These are phyloP conservation scores for Epinotia brunnichana DNA, from an alignment of 2,888 invertebrate genomes.

Conservation along the genomic window DNA sequence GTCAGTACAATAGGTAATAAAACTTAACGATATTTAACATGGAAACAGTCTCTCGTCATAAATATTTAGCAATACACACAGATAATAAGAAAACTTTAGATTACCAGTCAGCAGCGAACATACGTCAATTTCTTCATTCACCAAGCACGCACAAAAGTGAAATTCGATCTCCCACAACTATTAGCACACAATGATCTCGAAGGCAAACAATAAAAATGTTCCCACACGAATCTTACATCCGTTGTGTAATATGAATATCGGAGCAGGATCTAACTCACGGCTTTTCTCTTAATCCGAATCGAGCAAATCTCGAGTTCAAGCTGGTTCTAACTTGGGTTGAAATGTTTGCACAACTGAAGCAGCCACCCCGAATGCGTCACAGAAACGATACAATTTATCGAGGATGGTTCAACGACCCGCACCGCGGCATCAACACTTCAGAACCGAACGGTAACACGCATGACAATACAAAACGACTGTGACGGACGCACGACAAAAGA, in stretches of 20 bases:
- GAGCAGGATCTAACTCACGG: slow-evolving; percentile 50
- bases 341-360: slow-evolving; percentile 20
- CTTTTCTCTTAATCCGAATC: slow-evolving; percentile 65
- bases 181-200: slow-evolving; percentile 67
- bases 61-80: slow-evolving; percentile 31
- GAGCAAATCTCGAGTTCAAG: not conserved
- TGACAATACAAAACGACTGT: slow-evolving; percentile 71
- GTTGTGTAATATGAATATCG: slow-evolving; percentile 62
- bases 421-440: slow-evolving; percentile 54
- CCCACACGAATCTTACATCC: slow-evolving; percentile 65
- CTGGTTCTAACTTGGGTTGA: slow-evolving; percentile 2
- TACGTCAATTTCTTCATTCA: slow-evolving; percentile 47
- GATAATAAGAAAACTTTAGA: slow-evolving; percentile 6
- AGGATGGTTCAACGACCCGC: slow-evolving; percentile 70
- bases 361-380: slow-evolving; percentile 56
- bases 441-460: slow-evolving; percentile 55
- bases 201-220: slow-evolving; percentile 63
- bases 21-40: slow-evolving; percentile 23
- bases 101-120: slow-evolving; percentile 6
- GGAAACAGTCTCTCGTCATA: slow-evolving; percentile 12
- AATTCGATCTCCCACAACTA: slow-evolving; percentile 73
- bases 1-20: slow-evolving; percentile 35
- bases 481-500: slow-evolving; percentile 73
- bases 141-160: slow-evolving; percentile 65
- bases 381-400: slow-evolving; percentile 60